These are phyloP conservation scores for Thecophora atra DNA, from an alignment of 2,888 invertebrate genomes.

Conservation along the genomic window DNA sequence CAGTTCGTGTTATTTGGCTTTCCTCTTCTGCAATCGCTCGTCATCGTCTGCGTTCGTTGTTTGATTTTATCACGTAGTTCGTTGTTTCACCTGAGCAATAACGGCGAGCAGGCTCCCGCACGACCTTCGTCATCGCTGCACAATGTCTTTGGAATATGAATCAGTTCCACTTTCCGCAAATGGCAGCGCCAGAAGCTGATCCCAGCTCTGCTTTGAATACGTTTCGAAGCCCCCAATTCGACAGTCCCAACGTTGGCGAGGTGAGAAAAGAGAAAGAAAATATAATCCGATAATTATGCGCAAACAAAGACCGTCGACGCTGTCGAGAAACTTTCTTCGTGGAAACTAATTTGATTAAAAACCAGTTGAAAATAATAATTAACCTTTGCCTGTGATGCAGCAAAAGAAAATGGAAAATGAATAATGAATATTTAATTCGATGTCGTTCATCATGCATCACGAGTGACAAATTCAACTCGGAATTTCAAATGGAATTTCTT, in stretches of 20 bases:
- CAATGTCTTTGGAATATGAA: not conserved
- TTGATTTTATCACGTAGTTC: constrained; percentile 25
- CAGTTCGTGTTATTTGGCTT: not conserved
- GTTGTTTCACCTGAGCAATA: constrained; percentile 18
- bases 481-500: no score
- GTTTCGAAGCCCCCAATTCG: not conserved
- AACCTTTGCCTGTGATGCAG: no score
- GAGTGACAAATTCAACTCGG: no score
- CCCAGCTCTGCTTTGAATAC: not conserved
- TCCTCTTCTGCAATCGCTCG: not conserved
- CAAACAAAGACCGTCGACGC: not conserved
- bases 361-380: no score
- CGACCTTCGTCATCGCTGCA: constrained; percentile 1
- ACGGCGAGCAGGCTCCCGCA: not conserved
- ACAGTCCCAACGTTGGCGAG: constrained; percentile 1
- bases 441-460: no score
- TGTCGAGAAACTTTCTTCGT: constrained; percentile 25
- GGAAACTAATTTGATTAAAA: constrained; percentile 4
- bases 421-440: no score
- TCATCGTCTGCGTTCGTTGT: not conserved
- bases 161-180: constrained; percentile 21
- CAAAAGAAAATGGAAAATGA: no score
- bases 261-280: constrained; percentile 3
- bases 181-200: not conserved
- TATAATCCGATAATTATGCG: constrained; percentile 20